phyloP scores from a whole-genome alignment of 2,797 vertebrate genomes.

The Syngnathus rostellatus region DNA sequence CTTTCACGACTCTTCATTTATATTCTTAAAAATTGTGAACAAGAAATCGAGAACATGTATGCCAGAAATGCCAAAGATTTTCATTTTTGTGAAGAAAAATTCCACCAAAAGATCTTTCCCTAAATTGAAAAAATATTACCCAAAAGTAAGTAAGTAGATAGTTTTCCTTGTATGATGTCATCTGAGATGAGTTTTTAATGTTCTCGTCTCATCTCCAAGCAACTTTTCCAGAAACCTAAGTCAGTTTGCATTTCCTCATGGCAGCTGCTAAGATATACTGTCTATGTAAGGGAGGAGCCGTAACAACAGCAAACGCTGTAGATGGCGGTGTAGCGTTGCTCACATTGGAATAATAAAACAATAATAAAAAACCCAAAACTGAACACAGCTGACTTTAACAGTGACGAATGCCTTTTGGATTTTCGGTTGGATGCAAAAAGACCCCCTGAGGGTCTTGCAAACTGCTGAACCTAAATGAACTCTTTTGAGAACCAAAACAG shows the following conservation, averaged over 20 bases:
- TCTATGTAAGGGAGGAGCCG: background rate
- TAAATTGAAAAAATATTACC: too few species aligned
- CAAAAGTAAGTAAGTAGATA: too few species aligned
- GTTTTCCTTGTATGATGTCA: background rate
- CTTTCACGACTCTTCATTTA: background rate
- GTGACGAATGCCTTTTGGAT: background rate
- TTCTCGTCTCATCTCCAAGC: background rate
- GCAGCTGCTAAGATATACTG: constrained; percentile 1
- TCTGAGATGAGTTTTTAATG: background rate
- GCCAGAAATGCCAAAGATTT: too few species aligned
- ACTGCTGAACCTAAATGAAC: background rate
- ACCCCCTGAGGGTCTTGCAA: background rate
- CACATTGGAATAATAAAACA: background rate
- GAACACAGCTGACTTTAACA: background rate
- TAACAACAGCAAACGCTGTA: background rate
- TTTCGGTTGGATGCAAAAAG: background rate
- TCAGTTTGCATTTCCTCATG: background rate
- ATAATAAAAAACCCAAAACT: background rate
- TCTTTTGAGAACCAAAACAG: background rate
- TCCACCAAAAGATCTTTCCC: too few species aligned
- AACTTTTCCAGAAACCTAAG: background rate
- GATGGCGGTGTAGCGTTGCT: background rate
- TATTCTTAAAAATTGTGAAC: too few species aligned
- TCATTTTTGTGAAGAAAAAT: too few species aligned
- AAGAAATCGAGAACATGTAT: too few species aligned